These are phyloP conservation scores for Acanthiza pusilla DNA, from an alignment of 2,797 vertebrate genomes.

Conservation along the genomic window DNA sequence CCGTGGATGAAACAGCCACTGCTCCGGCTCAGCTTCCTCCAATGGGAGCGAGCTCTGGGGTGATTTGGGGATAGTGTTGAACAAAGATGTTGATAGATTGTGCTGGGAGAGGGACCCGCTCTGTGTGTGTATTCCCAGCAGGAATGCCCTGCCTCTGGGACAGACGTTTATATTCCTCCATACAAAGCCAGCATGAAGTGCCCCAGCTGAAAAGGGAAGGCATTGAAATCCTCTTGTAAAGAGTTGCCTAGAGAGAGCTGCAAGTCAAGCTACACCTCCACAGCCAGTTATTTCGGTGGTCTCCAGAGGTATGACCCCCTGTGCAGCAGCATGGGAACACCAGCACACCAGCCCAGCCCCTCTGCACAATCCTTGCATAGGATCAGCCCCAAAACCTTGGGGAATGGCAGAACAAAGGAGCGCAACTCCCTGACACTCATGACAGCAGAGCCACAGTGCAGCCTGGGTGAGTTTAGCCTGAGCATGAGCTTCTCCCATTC, in stretches of 20 bases:
- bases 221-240: neutral
- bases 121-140: neutral
- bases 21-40: neutral
- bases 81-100: neutral
- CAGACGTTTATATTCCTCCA: neutral
- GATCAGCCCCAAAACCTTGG: neutral
- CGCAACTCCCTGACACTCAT: neutral
- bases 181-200: neutral
- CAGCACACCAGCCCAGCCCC: neutral
- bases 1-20: neutral
- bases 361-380: neutral
- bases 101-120: too few relatives aligned
- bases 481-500: neutral
- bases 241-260: neutral
- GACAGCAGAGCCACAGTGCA: neutral
- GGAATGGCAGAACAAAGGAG: neutral
- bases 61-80: neutral
- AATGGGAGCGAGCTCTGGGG: neutral
- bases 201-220: neutral
- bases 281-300: neutral
- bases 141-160: neutral
- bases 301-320: neutral
- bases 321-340: neutral
- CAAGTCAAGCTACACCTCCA: neutral
- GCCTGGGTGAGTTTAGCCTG: fast-evolving